Evolutionary conservation across 2,113 vertebrate species (phyloP).

Genomic region (Vireo altiloquus): DNA sequence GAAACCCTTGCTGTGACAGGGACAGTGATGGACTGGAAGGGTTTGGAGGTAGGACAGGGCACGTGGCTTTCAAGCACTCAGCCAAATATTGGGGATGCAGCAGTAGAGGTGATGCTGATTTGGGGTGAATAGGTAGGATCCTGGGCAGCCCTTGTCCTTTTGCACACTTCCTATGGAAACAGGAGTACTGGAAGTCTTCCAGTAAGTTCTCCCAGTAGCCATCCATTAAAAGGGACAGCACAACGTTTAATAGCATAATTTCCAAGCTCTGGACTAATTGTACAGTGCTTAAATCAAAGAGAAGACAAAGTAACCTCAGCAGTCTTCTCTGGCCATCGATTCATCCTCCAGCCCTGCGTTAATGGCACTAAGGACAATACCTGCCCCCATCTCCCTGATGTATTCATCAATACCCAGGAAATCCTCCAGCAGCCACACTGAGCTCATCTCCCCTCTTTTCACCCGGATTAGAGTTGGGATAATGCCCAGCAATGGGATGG

Average conservation of each 20-base stretch:
- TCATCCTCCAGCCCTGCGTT: not conserved
- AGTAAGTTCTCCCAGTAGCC: not conserved
- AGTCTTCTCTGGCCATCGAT: not conserved
- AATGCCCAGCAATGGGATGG: not conserved
- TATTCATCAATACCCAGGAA: not conserved
- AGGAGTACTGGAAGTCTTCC: not conserved
- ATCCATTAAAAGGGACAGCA: not conserved
- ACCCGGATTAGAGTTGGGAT: not conserved
- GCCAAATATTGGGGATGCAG: not conserved
- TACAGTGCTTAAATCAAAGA: conserved; percentile 17
- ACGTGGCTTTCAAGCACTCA: not conserved
- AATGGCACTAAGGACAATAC: not conserved
- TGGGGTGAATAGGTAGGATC: not conserved
- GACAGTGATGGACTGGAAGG: not conserved
- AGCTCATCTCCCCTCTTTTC: not conserved
- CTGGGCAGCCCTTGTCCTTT: not conserved
- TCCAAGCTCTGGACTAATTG: not conserved
- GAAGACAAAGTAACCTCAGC: not conserved
- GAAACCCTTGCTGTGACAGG: not conserved
- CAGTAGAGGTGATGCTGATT: not conserved
- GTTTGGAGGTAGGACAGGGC: not conserved
- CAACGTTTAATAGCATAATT: not conserved
- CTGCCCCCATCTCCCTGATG: not conserved
- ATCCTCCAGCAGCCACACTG: not conserved
- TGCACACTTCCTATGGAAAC: not conserved